Base-by-base conservation (phyloP, 2,113 vertebrate genomes). In the Chamaea fasciata region DNA sequence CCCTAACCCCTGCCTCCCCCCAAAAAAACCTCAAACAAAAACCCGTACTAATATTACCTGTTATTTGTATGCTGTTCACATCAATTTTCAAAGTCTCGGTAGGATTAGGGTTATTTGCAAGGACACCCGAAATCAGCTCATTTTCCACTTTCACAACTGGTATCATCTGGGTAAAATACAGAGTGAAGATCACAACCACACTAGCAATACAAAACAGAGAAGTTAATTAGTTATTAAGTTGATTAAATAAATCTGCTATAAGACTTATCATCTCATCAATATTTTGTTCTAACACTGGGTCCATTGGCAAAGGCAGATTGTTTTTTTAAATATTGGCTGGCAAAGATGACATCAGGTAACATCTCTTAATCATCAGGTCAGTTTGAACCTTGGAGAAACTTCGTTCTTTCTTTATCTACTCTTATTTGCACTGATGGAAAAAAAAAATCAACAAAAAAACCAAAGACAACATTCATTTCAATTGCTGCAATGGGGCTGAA, bases 11-110 rank as follows among this genome's bases (percentile, higher is more conserved):
- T n/a, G n/a, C n/a, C n/a, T n/a, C n/a, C n/a, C n/a, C n/a, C n/a
- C n/a, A n/a, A n/a, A n/a, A n/a, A n/a, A n/a, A n/a, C n/a, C n/a
- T n/a, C n/a, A n/a, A n/a, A n/a, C n/a, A n/a, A n/a, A n/a, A n/a
- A n/a, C n/a, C n/a, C n/a, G n/a, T 59, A 67, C 50, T 83, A 59
- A 21, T 47, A 70, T 96, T 98, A 98, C 98, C 98, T 98, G 92
- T 94, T 84, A 98, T 84, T 92, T 97, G 42, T 91, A 98, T 93
- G 97, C 97, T 98, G 94, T 92, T 95, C 69, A 95, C 81, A 96
- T 98, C 98, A 94, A 98, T 95, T 88, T 83, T 96, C 77, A 98
- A 90, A 81, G 63, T 92, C 83, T 93, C 62, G 11, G 93, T 89
- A 88, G 96, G 92, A 64, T 87, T 84, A 85, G 93, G 92, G 89